Conservation (phyloP, 92 coral and sea anemone species). For the Siderastrea siderea region DNA sequence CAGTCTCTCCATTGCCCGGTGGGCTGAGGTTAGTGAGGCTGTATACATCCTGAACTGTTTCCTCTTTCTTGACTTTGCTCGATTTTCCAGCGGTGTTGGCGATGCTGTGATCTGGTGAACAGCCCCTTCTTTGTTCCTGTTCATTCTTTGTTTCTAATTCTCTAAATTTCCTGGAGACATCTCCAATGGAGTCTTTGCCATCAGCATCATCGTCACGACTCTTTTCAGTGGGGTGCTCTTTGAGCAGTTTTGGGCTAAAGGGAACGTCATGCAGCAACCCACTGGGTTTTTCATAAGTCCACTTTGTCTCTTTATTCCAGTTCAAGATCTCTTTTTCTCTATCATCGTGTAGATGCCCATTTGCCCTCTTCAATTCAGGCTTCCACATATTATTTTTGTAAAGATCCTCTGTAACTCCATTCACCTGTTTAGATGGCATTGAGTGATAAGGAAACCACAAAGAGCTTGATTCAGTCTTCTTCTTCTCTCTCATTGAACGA, state of each 20-base stretch:
- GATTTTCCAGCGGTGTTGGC: neutral
- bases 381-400: neutral
- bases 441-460: constrained; percentile 27
- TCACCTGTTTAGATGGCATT: neutral
- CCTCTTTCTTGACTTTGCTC: neutral
- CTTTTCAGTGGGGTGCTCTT: neutral
- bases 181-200: neutral
- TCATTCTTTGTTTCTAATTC: neutral
- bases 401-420: neutral
- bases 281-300: neutral
- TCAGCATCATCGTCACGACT: neutral
- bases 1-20: neutral
- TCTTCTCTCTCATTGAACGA: neutral
- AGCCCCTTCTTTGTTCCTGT: neutral
- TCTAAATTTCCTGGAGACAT: neutral
- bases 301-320: neutral
- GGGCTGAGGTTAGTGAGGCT: constrained; percentile 2
- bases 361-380: neutral
- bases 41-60: neutral
- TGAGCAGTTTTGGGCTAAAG: neutral
- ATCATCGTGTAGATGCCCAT: neutral
- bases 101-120: constrained; percentile 38
- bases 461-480: neutral
- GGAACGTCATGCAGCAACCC: neutral
- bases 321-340: neutral